Percentiles rank a stretch among this genome's conserved stretches.
Evolutionary conservation across 2,888 invertebrate species (phyloP).

Genomic region (Mythimna vitellina): DNA sequence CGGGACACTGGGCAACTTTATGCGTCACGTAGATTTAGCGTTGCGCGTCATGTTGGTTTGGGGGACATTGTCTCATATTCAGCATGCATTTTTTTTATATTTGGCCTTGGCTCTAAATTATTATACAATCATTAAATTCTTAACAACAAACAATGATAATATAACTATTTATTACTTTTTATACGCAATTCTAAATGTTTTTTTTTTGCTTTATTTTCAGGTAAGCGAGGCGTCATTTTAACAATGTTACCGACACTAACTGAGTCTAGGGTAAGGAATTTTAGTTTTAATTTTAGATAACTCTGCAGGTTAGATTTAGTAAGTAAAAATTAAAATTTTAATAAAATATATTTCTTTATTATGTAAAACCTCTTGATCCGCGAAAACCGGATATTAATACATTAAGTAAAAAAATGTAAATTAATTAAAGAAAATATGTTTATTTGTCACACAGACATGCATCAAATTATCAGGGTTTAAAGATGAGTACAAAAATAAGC

Average conservation of each 20-base stretch:
- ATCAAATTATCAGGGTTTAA: no score
- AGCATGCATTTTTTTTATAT: no score
- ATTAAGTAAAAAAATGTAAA: not conserved
- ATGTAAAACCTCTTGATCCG: not conserved
- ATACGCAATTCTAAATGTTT: not conserved
- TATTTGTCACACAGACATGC: no score
- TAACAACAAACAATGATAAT: no score
- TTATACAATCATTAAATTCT: no score
- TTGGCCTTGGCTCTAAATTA: no score
- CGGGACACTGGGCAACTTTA: no score
- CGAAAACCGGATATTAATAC: not conserved
- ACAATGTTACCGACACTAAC: not conserved
- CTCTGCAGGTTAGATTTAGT: not conserved
- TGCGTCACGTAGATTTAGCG: no score
- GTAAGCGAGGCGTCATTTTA: constrained; percentile 43
- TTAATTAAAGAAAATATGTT: not conserved
- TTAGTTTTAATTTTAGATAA: constrained; percentile 14
- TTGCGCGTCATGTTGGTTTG: no score
- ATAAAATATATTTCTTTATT: not conserved
- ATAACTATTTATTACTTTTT: no score
- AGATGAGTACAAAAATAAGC: not conserved
- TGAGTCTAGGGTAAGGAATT: constrained; percentile 6
- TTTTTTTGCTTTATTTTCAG: constrained; percentile 57
- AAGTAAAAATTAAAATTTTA: not conserved
- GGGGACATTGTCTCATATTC: no score